Percentiles rank a stretch among this genome's conserved stretches.
Evolutionary conservation across 2,888 invertebrate genomes (phyloP).

Genomic region (Plemyria rubiginata): DNA sequence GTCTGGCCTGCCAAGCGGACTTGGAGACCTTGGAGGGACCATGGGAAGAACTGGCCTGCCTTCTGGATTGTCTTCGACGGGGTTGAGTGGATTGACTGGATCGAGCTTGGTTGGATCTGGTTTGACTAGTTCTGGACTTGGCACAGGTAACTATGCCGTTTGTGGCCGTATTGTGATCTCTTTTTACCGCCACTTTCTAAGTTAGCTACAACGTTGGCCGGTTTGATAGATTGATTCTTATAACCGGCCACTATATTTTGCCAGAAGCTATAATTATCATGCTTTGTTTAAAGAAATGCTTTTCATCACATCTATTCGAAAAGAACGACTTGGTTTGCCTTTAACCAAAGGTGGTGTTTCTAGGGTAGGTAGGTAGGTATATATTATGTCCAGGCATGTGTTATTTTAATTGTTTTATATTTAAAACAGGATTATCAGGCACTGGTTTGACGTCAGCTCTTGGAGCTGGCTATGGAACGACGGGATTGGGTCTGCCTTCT

Average conservation of each 20-base stretch:
- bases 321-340: too few relatives aligned
- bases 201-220: too few relatives aligned
- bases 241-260: too few relatives aligned
- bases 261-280: too few relatives aligned
- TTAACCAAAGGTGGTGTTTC: too few relatives aligned
- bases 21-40: constrained; percentile 27
- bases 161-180: too few relatives aligned
- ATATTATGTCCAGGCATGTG: too few relatives aligned
- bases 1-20: constrained; percentile 21
- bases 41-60: constrained; percentile 61
- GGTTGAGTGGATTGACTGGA: constrained; percentile 76
- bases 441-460: constrained; percentile 71
- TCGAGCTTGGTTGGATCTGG: constrained; percentile 75
- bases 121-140: constrained; percentile 70
- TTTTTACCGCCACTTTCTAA: too few relatives aligned
- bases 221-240: too few relatives aligned
- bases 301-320: too few relatives aligned
- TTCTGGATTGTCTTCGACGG: constrained; percentile 75
- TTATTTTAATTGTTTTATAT: neutral
- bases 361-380: too few relatives aligned
- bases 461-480: constrained; percentile 72
- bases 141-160: constrained; percentile 43
- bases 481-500: constrained; percentile 72
- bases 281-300: too few relatives aligned
- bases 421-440: constrained; percentile 59